Evolutionary conservation across 2,888 invertebrate species (phyloP).

Genomic region (Prosapia bicincta): DNA sequence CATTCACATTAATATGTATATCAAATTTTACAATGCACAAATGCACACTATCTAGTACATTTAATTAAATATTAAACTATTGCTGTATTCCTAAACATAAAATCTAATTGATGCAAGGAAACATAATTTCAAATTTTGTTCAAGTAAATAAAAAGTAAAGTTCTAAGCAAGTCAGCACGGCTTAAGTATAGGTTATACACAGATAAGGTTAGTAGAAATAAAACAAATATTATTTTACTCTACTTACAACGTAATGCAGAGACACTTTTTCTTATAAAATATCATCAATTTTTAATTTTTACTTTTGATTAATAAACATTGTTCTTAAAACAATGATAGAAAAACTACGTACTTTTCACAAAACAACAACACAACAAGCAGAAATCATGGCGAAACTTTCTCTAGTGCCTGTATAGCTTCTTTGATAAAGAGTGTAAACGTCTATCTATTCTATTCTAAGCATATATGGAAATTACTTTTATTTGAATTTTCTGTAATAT

Average conservation of each 20-base stretch:
- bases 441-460: too few relatives aligned
- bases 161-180: neutral
- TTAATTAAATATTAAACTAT: too few relatives aligned
- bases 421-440: too few relatives aligned
- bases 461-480: too few relatives aligned
- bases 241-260: neutral
- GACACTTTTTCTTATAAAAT: neutral
- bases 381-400: neutral
- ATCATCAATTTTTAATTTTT: neutral
- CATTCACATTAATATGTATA: too few relatives aligned
- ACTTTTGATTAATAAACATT: neutral
- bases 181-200: neutral
- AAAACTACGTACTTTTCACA: neutral
- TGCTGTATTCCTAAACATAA: too few relatives aligned
- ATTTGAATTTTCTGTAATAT: too few relatives aligned
- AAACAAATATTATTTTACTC: neutral
- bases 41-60: too few relatives aligned
- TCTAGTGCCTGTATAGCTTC: neutral
- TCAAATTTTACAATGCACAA: too few relatives aligned
- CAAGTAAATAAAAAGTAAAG: too few relatives aligned
- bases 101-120: too few relatives aligned
- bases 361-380: conserved; percentile 2
- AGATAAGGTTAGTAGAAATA: neutral
- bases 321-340: neutral
- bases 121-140: too few relatives aligned